Percentiles rank a stretch among this genome's conserved stretches.
Evolutionary conservation across 2,113 vertebrate species (phyloP).

Genomic region (Psilopsiagon aymara): DNA sequence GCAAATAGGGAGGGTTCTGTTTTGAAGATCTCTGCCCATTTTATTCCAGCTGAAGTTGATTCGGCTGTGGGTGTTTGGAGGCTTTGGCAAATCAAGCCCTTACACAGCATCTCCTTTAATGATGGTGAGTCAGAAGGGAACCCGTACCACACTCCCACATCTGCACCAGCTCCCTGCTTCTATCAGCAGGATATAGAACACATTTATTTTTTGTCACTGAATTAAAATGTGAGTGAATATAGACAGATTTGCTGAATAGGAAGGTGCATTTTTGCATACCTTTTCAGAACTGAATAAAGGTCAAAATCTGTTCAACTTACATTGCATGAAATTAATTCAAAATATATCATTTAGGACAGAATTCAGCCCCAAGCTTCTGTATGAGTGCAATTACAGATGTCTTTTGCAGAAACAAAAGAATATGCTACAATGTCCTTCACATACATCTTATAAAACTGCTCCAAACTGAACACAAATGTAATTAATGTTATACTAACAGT

Average conservation of each 20-base stretch:
- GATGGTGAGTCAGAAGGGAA: conserved; percentile 25
- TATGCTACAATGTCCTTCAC: not conserved
- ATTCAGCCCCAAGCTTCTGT: not conserved
- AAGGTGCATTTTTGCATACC: conserved; percentile 19
- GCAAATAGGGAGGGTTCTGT: not conserved
- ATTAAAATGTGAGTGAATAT: conserved; percentile 24
- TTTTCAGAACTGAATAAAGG: conserved; percentile 30
- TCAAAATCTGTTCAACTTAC: conserved; percentile 54
- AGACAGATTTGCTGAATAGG: conserved; percentile 31
- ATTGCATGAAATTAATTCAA: conserved; percentile 31
- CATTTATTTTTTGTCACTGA: conserved; percentile 35
- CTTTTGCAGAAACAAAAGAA: conserved; percentile 19
- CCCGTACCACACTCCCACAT: not conserved
- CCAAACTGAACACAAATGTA: not conserved
- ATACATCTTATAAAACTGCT: not conserved
- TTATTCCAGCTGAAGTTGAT: not conserved
- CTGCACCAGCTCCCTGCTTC: not conserved
- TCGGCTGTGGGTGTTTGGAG: not conserved
- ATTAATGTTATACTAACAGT: not conserved
- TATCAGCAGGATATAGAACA: conserved; percentile 15
- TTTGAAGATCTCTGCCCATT: not conserved
- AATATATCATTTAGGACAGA: conserved; percentile 5
- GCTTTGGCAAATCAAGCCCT: conserved; percentile 6
- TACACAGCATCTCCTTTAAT: conserved; percentile 11
- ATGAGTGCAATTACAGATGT: not conserved